Percentiles rank a stretch among this genome's conserved stretches.
Evolutionary conservation across 2,888 invertebrate species (phyloP).

Genomic region (Spatulosminthurus flaviceps): DNA sequence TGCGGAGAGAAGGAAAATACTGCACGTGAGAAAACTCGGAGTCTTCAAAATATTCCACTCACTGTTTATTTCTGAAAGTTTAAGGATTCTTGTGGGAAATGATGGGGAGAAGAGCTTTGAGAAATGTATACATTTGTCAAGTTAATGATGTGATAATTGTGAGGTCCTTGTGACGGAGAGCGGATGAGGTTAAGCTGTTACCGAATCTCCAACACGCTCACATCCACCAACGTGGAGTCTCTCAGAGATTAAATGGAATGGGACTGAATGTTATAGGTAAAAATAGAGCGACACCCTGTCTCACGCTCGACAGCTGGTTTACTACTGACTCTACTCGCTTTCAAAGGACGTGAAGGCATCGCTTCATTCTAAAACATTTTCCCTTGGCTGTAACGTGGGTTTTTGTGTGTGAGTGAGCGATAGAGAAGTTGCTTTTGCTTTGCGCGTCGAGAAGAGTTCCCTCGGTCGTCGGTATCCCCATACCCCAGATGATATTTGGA

Average conservation of each 20-base stretch:
- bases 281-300: conserved; percentile 1
- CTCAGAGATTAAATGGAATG: background rate
- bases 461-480: too few relatives aligned
- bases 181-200: too few relatives aligned
- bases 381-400: background rate
- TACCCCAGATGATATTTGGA: too few relatives aligned
- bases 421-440: background rate
- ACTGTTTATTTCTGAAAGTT: too few relatives aligned
- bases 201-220: background rate
- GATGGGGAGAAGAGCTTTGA: too few relatives aligned
- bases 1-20: background rate
- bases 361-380: conserved; percentile 32
- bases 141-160: too few relatives aligned
- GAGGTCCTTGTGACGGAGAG: too few relatives aligned
- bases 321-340: conserved; percentile 42
- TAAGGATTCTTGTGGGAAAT: too few relatives aligned
- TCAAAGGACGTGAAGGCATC: background rate
- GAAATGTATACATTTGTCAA: too few relatives aligned
- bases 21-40: background rate
- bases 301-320: conserved; percentile 44
- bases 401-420: too few relatives aligned
- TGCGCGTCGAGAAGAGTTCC: background rate
- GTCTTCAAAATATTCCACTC: too few relatives aligned
- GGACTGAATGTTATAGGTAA: background rate
- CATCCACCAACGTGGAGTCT: too few relatives aligned